Evolutionary conservation across 2,797 vertebrate genomes (phyloP).

Genomic region (Bovichtus diacanthus): DNA sequence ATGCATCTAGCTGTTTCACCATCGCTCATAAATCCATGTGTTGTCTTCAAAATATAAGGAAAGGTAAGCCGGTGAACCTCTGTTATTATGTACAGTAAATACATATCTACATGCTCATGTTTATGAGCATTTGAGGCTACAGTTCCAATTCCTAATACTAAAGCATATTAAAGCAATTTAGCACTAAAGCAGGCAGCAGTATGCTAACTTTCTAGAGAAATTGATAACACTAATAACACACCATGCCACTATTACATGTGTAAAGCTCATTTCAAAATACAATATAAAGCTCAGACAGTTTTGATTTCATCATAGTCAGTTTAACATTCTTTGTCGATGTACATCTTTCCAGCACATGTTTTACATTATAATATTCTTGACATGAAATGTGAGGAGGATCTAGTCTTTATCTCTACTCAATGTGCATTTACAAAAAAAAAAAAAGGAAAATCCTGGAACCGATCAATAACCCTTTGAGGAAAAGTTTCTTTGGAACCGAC

Average conservation of each 20-base stretch:
- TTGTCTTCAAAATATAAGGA: background rate
- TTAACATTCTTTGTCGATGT: background rate
- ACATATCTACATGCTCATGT: background rate
- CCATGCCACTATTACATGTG: background rate
- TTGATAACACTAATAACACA: background rate
- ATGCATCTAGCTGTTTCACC: slow-evolving; percentile 20
- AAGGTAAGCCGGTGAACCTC: background rate
- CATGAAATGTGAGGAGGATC: background rate
- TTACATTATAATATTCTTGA: background rate
- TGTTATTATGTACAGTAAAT: background rate
- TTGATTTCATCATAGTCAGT: background rate
- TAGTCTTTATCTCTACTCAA: background rate
- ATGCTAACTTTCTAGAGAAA: background rate
- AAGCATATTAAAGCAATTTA: background rate
- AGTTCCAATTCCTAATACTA: background rate
- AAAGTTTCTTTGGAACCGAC: slow-evolving; percentile 24
- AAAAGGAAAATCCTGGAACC: background rate
- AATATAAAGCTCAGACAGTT: background rate
- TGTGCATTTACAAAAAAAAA: slow-evolving; percentile 4
- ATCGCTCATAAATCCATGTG: slow-evolving; percentile 8
- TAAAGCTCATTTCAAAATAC: background rate
- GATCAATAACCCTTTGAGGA: slow-evolving; percentile 33
- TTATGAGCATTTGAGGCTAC: background rate
- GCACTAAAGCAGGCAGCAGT: background rate
- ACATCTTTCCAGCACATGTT: background rate